Base-by-base conservation (phyloP, 2,888 invertebrate species). In the Hyalella azteca region DNA sequence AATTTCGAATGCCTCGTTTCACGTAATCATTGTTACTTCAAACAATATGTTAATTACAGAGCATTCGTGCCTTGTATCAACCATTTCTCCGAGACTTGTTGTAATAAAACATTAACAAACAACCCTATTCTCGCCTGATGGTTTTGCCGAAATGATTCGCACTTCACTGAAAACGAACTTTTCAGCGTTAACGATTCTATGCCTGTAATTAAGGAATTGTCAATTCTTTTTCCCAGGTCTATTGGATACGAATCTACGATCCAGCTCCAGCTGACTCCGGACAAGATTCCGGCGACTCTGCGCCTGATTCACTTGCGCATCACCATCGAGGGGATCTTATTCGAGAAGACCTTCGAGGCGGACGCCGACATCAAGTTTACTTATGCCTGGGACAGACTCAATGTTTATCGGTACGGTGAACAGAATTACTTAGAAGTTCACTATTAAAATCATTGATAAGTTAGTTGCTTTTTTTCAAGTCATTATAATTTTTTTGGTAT, bases 321-420 rank as follows among this genome's bases (percentile, higher is more conserved):
- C 81, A 95, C 96, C 1, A 95, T 97, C 85, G 97, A 98, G 89
- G 98, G 98, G 11, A 95, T 96, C 81, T 90, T 96, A 2, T 96
- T 96, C 87, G 95, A 97, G 87, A 95, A 95, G 87, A 92, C 92
- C 0, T 97, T 98, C 87, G 98, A 98, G 88, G 97, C 98, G 0
- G 97, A 97, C 88, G 96, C 97, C 0, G 93, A 96, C 49, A 95
- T 99, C 85, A 97, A 97, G 87, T 97, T 96, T 88, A 97, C 96
- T 0, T 99, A 97, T 87, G 94, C 97, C 0, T 99, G 99, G 99
- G 97, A 98, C 88, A 91, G 97, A 81, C 90, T 96, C 73, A 98
- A 99, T 87, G 96, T 97, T 1, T 99, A 98, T 88, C 91, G 87
- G 88, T 88, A 84, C 80, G 82, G 7, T 59, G 29, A n/a, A n/a